A percentile compares a stretch with the other conserved stretches of the same genome.
phyloP scores from a whole-genome alignment of 2,888 invertebrate genomes.

The Acleris sparsana region DNA sequence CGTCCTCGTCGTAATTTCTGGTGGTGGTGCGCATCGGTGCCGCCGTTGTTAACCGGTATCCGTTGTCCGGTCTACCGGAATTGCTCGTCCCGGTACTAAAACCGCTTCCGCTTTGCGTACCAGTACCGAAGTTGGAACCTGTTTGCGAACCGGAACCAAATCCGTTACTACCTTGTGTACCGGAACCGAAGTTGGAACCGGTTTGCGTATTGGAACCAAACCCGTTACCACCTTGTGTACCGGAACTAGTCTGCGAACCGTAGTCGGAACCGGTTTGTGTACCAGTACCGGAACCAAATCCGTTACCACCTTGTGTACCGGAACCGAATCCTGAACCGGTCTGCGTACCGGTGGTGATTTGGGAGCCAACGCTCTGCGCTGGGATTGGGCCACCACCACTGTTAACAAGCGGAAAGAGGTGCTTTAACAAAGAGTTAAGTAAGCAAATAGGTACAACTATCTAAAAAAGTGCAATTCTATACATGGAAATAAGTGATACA shows the following conservation, averaged over 20 bases:
- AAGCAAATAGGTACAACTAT: neutral
- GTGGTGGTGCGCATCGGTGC: conserved; percentile 39
- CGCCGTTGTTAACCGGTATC: conserved; percentile 44
- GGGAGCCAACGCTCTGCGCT: conserved; percentile 35
- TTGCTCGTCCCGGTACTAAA: neutral
- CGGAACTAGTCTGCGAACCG: too few species aligned
- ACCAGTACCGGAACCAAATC: neutral
- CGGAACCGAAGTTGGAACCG: conserved; percentile 3
- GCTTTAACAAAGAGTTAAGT: conserved; percentile 4
- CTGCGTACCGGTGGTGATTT: conserved; percentile 22
- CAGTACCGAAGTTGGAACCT: conserved; percentile 30
- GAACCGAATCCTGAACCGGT: conserved; percentile 5
- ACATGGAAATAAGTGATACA: neutral
- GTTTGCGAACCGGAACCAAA: conserved; percentile 19
- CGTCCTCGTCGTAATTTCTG: conserved; percentile 44
- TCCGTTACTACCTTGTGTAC: conserved; percentile 6
- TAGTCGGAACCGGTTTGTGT: too few species aligned
- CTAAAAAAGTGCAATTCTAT: neutral
- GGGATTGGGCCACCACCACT: conserved; percentile 50
- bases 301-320: conserved; percentile 6
- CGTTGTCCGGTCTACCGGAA: conserved; percentile 36
- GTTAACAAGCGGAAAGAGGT: conserved; percentile 42
- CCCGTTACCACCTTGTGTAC: too few species aligned
- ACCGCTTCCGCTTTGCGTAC: conserved; percentile 5
- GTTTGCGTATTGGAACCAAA: conserved; percentile 1